Evolutionary conservation across 2,888 invertebrate genomes (phyloP).

Genomic region (Caenorhabditis plicata): DNA sequence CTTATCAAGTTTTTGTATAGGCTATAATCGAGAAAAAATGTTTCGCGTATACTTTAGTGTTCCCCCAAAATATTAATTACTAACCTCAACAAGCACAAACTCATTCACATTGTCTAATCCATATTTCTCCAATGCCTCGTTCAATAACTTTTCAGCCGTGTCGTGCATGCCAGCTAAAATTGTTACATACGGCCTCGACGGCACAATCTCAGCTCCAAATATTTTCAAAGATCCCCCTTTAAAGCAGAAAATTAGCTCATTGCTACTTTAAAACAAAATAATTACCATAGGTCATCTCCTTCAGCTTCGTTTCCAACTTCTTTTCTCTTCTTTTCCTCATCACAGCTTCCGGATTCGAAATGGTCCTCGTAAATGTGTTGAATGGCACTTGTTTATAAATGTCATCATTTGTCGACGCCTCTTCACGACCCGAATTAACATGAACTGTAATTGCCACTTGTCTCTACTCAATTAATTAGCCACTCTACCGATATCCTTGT

Average conservation of each 20-base stretch:
- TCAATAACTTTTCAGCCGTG: constrained; percentile 85
- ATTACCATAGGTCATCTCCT: constrained; percentile 67
- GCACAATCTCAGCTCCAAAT: constrained; percentile 91
- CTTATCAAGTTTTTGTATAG: too few species aligned
- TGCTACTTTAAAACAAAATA: too few species aligned
- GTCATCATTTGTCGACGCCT: constrained; percentile 56
- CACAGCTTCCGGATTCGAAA: constrained; percentile 98
- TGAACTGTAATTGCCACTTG: constrained; percentile 27
- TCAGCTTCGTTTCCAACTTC: constrained; percentile 90
- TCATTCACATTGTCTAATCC: constrained; percentile 83
- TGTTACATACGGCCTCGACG: constrained; percentile 92
- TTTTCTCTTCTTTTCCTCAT: constrained; percentile 94
- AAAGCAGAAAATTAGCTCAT: too few species aligned
- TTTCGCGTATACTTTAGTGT: too few species aligned
- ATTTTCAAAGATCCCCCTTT: constrained; percentile 73
- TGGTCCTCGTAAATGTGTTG: constrained; percentile 96
- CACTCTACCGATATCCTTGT: constrained; percentile 43
- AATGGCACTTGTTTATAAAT: constrained; percentile 74
- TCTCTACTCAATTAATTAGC: background rate
- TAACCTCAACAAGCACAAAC: constrained; percentile 93
- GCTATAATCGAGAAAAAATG: constrained; percentile 1
- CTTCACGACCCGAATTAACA: constrained; percentile 46
- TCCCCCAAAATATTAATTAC: too few species aligned
- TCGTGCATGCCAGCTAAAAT: constrained; percentile 88
- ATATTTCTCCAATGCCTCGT: constrained; percentile 95